Evolutionary conservation across 1,140 invertebrate genomes (phyloP).

Genomic region (Heliconius eleuchia): DNA sequence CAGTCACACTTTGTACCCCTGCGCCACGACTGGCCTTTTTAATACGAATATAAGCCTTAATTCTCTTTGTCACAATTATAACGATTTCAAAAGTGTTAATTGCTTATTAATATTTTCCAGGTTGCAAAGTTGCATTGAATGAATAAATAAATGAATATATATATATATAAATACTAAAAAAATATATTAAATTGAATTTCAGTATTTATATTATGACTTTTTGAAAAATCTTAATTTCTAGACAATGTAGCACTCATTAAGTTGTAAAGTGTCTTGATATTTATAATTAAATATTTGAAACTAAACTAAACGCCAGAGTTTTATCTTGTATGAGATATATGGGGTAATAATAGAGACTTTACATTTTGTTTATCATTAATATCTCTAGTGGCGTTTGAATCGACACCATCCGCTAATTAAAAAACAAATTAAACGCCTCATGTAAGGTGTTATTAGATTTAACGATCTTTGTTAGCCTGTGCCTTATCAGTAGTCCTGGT

Average conservation of each 20-base stretch:
- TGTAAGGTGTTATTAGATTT: constrained; percentile 66
- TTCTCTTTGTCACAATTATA: no score
- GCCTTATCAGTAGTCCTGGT: constrained; percentile 9
- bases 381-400: constrained; percentile 37
- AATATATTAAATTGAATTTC: neutral
- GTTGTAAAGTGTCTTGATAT: neutral
- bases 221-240: neutral
- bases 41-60: no score
- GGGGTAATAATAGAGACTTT: constrained; percentile 28
- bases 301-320: neutral
- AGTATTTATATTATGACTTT: neutral
- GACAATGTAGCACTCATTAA: neutral
- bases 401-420: constrained; percentile 57
- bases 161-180: no score
- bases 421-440: constrained; percentile 62
- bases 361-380: constrained; percentile 32
- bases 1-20: no score
- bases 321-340: constrained; percentile 35
- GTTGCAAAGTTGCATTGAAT: no score
- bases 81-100: no score
- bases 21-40: no score
- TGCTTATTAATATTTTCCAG: no score
- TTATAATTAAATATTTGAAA: constrained; percentile 8
- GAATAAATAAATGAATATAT: no score
- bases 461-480: constrained; percentile 53